A percentile compares a stretch with the other conserved stretches of the same genome.
Evolutionary conservation across 2,797 vertebrate species (phyloP).

Genomic region (Podarcis siculus): DNA sequence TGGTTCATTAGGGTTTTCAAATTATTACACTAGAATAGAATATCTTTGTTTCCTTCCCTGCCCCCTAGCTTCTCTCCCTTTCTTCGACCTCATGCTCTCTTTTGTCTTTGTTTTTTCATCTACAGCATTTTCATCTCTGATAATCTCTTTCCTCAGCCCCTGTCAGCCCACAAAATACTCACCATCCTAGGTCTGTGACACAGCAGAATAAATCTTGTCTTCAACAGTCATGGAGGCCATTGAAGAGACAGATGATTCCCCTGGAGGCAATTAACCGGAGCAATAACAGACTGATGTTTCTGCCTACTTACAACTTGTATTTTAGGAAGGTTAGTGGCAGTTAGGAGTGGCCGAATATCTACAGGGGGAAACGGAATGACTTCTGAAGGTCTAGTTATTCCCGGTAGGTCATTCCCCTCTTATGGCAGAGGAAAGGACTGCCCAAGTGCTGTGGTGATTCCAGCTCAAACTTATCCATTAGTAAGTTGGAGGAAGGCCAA

Average conservation of each 20-base stretch:
- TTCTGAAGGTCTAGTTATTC: not conserved
- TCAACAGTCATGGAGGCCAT: not conserved
- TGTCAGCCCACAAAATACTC: not conserved
- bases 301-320: slow-evolving; percentile 4
- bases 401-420: not conserved
- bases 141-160: not conserved
- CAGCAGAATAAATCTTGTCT: slow-evolving; percentile 4
- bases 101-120: too few species aligned
- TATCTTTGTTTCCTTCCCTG: too few species aligned
- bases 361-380: not conserved
- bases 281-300: not conserved
- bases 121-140: too few species aligned
- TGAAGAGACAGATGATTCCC: slow-evolving; percentile 4
- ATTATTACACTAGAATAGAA: too few species aligned
- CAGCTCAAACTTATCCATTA: not conserved
- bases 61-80: too few species aligned
- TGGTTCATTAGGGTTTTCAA: too few species aligned
- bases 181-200: not conserved
- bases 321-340: not conserved
- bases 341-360: not conserved
- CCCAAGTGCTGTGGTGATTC: not conserved
- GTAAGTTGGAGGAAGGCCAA: too few species aligned
- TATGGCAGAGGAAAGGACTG: not conserved
- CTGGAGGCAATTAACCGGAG: slow-evolving; percentile 15
- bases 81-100: too few species aligned